Evolutionary conservation across 1,140 invertebrate genomes (phyloP), one percentile per base, ranked within the genome.

Genomic region (Euborellia annulipes): DNA sequence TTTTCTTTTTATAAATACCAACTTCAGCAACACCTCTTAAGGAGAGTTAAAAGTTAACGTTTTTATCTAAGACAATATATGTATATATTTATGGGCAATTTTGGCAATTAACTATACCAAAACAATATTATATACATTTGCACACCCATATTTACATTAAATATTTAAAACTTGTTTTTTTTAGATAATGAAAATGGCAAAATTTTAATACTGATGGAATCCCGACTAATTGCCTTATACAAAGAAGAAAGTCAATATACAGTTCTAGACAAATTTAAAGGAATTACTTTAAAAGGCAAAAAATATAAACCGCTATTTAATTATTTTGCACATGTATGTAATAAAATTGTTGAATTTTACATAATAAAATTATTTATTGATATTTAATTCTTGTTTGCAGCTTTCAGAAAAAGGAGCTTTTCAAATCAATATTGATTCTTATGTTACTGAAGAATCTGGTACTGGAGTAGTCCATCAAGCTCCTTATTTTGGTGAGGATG

Each of bases 381-480:
- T 17, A 17, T 22, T 30, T 30, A 43, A 16, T 34, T 22, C 32
- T 40, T 36, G 19, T 17, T 51, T 40, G 4, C 27, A 68, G 63
- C 64, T 68, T 47, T 68, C 66, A 49, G 59, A 71, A 50, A 72
- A 70, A 21, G 82, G 83, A 36, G 91, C 86, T 6, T 98, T 90
- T 66, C 68, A 72, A 53, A 79, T 99, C 0, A 62, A 98, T 8
- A 76, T 73, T 47, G 95, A 97, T 68, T 70, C 65, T 8, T 99
- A 98, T 69, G 94, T 99, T 0, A 96, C 91, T 7, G 77, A 88
- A 49, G 95, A 98, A 52, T 85, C 85, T 56, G 96, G 96, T 70
- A 98, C 95, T 7, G 96, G 96, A n/a, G 73, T 98, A 54, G 96
- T 99, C 19, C 95, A 99, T 64, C 92, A 97, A 66, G 89, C 96